Evolutionary conservation across 2,797 vertebrate genomes (phyloP).

Genomic region (Uromys caudimaculatus): DNA sequence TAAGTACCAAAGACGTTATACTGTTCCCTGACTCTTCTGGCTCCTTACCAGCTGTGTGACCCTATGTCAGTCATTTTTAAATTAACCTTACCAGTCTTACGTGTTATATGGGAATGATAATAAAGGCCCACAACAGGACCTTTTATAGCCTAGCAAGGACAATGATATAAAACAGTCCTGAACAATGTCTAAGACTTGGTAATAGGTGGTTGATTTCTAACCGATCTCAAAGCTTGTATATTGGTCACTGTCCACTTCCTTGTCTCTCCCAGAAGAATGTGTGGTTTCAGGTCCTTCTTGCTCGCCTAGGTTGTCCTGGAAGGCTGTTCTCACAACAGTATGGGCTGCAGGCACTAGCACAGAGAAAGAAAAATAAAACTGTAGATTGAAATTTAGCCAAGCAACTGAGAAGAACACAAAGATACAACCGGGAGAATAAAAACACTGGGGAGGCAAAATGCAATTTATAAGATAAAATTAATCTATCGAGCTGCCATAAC

Average conservation of each 20-base stretch:
- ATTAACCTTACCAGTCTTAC: background rate
- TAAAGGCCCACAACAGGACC: background rate
- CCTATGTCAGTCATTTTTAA: background rate
- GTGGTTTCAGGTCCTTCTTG: conserved; percentile 88
- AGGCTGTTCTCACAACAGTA: conserved; percentile 87
- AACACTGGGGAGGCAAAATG: conserved; percentile 76
- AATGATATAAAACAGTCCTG: background rate
- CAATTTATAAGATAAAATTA: conserved; percentile 80
- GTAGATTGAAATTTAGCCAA: conserved; percentile 69
- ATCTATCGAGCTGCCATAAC: conserved; percentile 74
- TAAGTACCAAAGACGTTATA: background rate
- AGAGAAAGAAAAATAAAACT: conserved; percentile 75
- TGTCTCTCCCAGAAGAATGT: conserved; percentile 89
- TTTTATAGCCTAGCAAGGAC: background rate
- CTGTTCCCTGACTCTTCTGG: background rate
- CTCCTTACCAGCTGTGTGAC: background rate
- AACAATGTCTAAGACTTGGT: background rate
- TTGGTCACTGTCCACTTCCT: conserved; percentile 87
- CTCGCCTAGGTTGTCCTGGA: conserved; percentile 88
- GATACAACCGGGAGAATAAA: conserved; percentile 63
- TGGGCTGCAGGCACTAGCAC: conserved; percentile 85
- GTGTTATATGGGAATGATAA: background rate
- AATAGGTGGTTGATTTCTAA: background rate
- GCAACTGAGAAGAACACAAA: conserved; percentile 69
- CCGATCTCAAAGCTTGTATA: conserved; percentile 90